These are phyloP conservation scores for Metalampra italica DNA, from an alignment of 2,888 invertebrate species.

Conservation along the genomic window DNA sequence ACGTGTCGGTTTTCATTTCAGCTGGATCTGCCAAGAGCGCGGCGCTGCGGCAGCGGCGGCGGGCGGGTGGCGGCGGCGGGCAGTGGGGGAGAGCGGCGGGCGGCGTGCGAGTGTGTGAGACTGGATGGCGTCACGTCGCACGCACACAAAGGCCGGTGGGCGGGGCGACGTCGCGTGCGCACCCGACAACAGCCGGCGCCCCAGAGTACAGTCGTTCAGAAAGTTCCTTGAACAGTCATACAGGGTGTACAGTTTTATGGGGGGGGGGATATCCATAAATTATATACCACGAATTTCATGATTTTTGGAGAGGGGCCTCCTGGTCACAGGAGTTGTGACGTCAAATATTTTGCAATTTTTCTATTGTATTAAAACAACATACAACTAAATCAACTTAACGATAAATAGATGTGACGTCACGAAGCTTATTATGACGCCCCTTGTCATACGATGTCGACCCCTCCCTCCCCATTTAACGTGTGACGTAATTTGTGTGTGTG, in stretches of 20 bases:
- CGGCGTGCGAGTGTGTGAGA: conserved; percentile 24
- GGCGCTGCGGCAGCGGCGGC: not conserved
- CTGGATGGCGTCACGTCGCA: conserved; percentile 36
- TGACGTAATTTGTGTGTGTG: too few species aligned
- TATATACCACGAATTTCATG: too few species aligned
- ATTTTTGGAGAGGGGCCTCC: too few species aligned
- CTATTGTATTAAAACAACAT: too few species aligned
- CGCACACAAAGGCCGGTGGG: conserved; percentile 40
- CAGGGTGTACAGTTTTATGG: not conserved
- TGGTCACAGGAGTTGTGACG: too few species aligned
- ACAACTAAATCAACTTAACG: too few species aligned
- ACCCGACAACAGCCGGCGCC: conserved; percentile 42
- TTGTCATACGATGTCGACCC: too few species aligned
- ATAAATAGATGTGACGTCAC: too few species aligned
- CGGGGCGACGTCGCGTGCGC: conserved; percentile 46
- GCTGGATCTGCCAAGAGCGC: not conserved
- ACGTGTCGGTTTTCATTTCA: conserved; percentile 2
- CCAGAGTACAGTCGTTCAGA: conserved; percentile 29
- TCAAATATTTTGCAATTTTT: too few species aligned
- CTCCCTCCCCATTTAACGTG: too few species aligned
- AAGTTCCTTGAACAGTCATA: not conserved
- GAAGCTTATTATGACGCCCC: too few species aligned
- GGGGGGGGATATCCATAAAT: too few species aligned
- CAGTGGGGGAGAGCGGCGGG: not conserved
- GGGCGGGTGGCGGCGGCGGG: not conserved